These are phyloP conservation scores for Zoroaster sp. DNA, from an alignment of 53 echinoderm and acorn worm species.

Conservation along the genomic window DNA sequence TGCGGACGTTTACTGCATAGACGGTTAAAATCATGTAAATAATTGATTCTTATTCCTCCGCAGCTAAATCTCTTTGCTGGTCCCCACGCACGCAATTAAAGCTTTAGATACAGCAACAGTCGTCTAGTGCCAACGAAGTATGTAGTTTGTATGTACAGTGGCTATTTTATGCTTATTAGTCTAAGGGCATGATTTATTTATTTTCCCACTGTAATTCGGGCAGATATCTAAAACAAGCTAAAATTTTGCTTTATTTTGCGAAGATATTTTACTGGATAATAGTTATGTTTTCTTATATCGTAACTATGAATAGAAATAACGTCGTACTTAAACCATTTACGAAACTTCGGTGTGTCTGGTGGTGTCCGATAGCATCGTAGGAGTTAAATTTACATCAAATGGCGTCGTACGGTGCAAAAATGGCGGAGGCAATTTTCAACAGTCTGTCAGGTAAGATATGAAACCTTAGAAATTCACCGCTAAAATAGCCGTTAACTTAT, in stretches of 20 bases:
- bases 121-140: slow-evolving; percentile 46
- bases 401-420: slow-evolving; percentile 18
- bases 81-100: neutral
- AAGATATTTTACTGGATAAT: neutral
- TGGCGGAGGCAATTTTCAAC: slow-evolving; percentile 58
- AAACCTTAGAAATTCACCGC: neutral
- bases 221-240: neutral
- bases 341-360: too few relatives aligned
- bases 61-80: neutral
- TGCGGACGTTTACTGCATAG: neutral
- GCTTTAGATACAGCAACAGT: slow-evolving; percentile 31
- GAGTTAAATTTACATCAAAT: neutral
- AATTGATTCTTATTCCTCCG: slow-evolving; percentile 13
- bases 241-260: neutral
- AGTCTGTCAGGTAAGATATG: slow-evolving; percentile 41
- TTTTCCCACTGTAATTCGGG: neutral
- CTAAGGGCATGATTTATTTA: neutral
- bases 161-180: slow-evolving; percentile 62
- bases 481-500: neutral
- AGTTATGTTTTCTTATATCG: too few relatives aligned
- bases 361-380: neutral
- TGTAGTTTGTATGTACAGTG: neutral
- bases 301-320: too few relatives aligned
- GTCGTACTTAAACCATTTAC: too few relatives aligned
- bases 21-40: neutral